Conservation (phyloP, 2,888 invertebrate species). For the Cheilosia urbana region DNA sequence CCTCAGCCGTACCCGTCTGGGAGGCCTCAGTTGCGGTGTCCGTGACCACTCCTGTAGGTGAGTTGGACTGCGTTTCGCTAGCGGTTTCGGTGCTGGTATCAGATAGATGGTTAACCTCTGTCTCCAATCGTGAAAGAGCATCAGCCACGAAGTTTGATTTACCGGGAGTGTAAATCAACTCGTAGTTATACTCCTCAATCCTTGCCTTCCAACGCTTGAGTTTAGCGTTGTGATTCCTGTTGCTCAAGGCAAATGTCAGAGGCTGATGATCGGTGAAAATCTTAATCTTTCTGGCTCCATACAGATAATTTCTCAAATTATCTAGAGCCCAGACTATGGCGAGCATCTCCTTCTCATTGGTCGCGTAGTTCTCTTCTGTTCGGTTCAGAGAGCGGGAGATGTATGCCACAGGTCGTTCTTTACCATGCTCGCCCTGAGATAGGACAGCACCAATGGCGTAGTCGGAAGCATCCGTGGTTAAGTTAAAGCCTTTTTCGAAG, state of each 20-base stretch:
- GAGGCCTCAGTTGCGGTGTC: not conserved
- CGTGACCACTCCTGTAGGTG: not conserved
- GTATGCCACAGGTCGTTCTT: conserved; percentile 16
- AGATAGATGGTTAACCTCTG: no score
- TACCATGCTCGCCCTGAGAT: conserved; percentile 17
- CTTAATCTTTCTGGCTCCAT: conserved; percentile 36
- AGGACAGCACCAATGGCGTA: conserved; percentile 36
- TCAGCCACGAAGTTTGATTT: conserved; percentile 21
- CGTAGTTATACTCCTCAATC: conserved; percentile 30
- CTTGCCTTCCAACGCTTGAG: conserved; percentile 48
- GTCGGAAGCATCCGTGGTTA: no score
- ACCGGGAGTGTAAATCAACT: conserved; percentile 46
- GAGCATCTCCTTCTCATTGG: conserved; percentile 16
- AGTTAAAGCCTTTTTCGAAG: conserved; percentile 3
- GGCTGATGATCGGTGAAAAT: conserved; percentile 39
- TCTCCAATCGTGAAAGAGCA: no score
- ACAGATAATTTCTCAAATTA: conserved; percentile 11
- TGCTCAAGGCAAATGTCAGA: conserved; percentile 34
- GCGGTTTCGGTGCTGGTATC: no score
- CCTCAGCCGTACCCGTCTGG: not conserved
- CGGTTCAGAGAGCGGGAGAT: conserved; percentile 22
- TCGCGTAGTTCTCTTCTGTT: conserved; percentile 31
- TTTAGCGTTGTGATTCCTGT: conserved; percentile 47
- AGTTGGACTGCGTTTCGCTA: no score
- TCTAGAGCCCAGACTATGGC: conserved; percentile 12